Evolutionary conservation across 1,140 invertebrate species (phyloP).

Genomic region (Odontomachus brunneus): DNA sequence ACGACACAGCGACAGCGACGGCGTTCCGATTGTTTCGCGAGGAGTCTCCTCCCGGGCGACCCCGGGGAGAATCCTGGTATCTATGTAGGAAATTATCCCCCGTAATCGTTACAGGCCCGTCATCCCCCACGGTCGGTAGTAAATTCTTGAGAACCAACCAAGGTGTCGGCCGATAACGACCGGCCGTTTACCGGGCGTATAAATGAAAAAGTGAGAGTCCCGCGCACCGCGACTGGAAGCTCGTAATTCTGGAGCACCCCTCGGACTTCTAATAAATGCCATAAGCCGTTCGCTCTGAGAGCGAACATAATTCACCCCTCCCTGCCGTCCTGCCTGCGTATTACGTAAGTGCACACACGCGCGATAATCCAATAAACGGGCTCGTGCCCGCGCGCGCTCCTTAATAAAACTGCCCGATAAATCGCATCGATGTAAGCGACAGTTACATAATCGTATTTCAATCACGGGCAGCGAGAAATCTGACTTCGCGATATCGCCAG

Average conservation of each 20-base stretch:
- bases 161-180: constrained; percentile 74
- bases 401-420: constrained; percentile 54
- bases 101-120: constrained; percentile 68
- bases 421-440: constrained; percentile 51
- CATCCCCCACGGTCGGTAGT: constrained; percentile 63
- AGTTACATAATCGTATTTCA: constrained; percentile 58
- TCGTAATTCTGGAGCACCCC: constrained; percentile 70
- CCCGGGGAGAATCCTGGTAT: constrained; percentile 42
- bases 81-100: constrained; percentile 68
- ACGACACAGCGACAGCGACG: too few relatives aligned
- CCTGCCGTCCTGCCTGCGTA: background rate
- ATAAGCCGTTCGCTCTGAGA: constrained; percentile 66
- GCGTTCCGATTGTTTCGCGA: background rate
- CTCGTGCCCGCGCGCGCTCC: constrained; percentile 7
- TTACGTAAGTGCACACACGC: constrained; percentile 48
- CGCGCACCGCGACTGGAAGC: constrained; percentile 62
- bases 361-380: constrained; percentile 58
- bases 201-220: constrained; percentile 74
- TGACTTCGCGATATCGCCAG: background rate
- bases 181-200: constrained; percentile 72
- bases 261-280: constrained; percentile 75
- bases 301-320: constrained; percentile 71
- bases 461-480: background rate
- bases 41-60: too few relatives aligned
- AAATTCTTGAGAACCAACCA: constrained; percentile 72